Evolutionary conservation across 2,797 vertebrate genomes (phyloP).

Genomic region (Dicrostonyx torquatus): DNA sequence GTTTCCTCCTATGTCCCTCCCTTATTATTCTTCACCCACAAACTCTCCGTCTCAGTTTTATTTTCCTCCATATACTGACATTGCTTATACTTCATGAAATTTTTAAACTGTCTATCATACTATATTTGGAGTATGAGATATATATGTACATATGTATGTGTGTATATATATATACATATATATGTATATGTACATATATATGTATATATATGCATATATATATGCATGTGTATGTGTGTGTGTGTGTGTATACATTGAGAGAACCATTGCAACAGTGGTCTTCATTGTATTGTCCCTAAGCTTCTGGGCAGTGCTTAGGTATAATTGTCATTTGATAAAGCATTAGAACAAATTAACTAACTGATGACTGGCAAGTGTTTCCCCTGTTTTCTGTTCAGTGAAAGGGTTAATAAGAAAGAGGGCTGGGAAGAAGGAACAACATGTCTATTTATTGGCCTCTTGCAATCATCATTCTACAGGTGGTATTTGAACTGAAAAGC

Average conservation of each 20-base stretch:
- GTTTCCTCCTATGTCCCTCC: accelerated
- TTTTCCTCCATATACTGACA: not conserved
- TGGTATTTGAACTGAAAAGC: not conserved
- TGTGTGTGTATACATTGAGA: not conserved
- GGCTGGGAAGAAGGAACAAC: not conserved
- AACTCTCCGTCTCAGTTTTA: not conserved
- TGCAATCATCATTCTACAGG: not conserved
- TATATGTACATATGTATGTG: too few relatives aligned
- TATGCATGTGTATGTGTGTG: too few relatives aligned
- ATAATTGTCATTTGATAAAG: not conserved
- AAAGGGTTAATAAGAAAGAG: not conserved
- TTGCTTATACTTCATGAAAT: not conserved
- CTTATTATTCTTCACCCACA: too few relatives aligned
- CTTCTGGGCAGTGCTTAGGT: not conserved
- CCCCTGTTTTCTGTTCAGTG: not conserved
- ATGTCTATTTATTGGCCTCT: not conserved
- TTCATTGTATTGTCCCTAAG: not conserved
- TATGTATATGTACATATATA: too few relatives aligned
- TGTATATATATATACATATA: too few relatives aligned
- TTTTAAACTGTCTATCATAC: not conserved
- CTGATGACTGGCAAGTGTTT: not conserved
- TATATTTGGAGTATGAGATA: not conserved
- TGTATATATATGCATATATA: too few relatives aligned
- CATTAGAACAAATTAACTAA: not conserved
- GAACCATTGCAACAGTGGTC: not conserved